Conservation (phyloP, 2,888 invertebrate genomes). For the Synergus gifuensis region DNA sequence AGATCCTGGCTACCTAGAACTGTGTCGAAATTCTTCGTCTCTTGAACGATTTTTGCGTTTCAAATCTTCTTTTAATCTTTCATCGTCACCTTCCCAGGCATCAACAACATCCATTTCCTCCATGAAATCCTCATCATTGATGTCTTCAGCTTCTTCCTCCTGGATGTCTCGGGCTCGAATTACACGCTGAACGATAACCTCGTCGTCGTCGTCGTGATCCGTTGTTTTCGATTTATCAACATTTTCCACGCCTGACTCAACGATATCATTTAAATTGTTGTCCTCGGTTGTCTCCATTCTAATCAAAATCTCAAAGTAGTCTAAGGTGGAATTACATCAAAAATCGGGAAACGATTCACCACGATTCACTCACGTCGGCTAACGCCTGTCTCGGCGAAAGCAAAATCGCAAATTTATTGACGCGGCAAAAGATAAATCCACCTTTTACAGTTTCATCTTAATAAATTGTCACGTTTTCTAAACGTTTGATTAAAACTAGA, state of each 20-base stretch:
- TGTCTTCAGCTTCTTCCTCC: constrained; percentile 71
- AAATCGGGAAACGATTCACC: not conserved
- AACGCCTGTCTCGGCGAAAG: not conserved
- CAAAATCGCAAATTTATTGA: not conserved
- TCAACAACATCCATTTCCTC: constrained; percentile 72
- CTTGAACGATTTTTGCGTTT: constrained; percentile 50
- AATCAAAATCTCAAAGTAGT: not conserved
- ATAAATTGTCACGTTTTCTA: not conserved
- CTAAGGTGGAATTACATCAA: not conserved
- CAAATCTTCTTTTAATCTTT: constrained; percentile 54
- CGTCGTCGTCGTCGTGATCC: constrained; percentile 45
- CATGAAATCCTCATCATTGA: constrained; percentile 73
- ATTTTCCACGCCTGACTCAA: not conserved
- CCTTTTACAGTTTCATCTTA: not conserved
- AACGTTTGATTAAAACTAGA: not conserved
- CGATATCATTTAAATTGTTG: constrained; percentile 1
- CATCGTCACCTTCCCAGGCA: constrained; percentile 74
- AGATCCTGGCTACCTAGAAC: constrained; percentile 61
- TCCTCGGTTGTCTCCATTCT: constrained; percentile 3
- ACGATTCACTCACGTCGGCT: not conserved
- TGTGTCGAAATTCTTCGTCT: constrained; percentile 52
- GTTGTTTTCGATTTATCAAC: constrained; percentile 18
- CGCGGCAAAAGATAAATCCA: not conserved
- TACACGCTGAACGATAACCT: constrained; percentile 20
- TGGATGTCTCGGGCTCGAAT: constrained; percentile 43